A percentile compares a stretch with the other conserved stretches of the same genome.
Evolutionary conservation across 2,888 invertebrate species (phyloP).

Genomic region (Melinaea menophilus): DNA sequence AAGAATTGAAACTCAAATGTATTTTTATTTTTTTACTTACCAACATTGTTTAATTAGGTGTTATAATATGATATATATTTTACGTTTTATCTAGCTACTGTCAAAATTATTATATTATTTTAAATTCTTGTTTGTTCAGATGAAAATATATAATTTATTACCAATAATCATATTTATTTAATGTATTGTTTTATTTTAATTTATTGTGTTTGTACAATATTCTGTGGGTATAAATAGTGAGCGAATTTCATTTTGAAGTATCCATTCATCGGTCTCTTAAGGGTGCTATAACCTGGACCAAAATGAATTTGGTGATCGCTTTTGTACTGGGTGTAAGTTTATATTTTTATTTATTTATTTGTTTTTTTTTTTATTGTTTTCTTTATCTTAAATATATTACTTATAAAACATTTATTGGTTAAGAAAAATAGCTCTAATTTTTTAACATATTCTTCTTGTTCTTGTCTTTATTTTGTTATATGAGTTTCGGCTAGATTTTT

Average conservation of each 20-base stretch:
- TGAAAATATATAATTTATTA: slow-evolving; percentile 30
- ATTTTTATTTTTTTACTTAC: too few species aligned
- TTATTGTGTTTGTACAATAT: slow-evolving; percentile 18
- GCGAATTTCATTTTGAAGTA: neutral
- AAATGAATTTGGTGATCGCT: slow-evolving; percentile 16
- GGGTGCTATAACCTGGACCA: slow-evolving; percentile 24
- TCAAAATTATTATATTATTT: neutral
- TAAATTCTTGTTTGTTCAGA: slow-evolving; percentile 19
- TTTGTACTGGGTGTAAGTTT: slow-evolving; percentile 15
- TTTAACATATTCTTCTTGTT: too few species aligned
- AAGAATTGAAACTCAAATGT: too few species aligned
- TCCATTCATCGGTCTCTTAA: slow-evolving; percentile 18
- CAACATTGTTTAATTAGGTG: neutral
- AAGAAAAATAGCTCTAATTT: too few species aligned
- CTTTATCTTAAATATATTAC: neutral
- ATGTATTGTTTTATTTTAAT: slow-evolving; percentile 11
- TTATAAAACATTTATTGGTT: too few species aligned
- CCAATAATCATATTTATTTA: slow-evolving; percentile 25
- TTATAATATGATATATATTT: neutral
- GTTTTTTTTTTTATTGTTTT: slow-evolving; percentile 4
- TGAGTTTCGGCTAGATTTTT: too few species aligned
- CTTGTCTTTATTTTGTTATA: too few species aligned
- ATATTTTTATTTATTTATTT: too few species aligned
- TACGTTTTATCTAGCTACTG: too few species aligned
- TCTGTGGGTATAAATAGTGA: slow-evolving; percentile 16